A percentile compares a stretch with the other conserved stretches of the same genome.
phyloP scores from a whole-genome alignment of 2,113 vertebrate genomes.

The Ardeotis arabs region DNA sequence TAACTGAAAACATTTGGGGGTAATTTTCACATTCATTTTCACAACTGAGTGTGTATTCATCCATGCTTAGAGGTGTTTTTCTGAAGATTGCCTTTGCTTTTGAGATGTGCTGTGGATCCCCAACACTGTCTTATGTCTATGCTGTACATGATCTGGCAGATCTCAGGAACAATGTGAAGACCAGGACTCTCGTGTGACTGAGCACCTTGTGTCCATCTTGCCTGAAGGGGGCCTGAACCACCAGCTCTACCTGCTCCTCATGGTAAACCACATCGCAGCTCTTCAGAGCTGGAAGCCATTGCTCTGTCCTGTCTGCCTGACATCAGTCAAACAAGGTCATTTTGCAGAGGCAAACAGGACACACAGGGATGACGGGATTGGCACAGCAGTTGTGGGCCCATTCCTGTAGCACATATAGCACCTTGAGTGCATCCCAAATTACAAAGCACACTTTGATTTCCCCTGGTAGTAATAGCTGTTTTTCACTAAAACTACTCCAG shows the following conservation, averaged over 20 bases:
- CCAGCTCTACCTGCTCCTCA: background rate
- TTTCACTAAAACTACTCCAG: background rate
- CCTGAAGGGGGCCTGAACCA: background rate
- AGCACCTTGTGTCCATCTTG: background rate
- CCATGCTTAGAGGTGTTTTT: background rate
- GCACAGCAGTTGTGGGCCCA: background rate
- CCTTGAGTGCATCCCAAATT: background rate
- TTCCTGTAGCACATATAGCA: background rate
- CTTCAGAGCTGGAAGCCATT: background rate
- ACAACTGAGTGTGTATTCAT: background rate
- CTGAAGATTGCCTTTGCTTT: background rate
- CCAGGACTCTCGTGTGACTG: background rate
- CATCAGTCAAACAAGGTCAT: fast-evolving
- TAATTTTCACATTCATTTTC: background rate
- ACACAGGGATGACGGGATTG: background rate
- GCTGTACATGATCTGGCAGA: background rate
- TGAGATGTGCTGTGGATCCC: background rate
- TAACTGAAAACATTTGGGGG: background rate
- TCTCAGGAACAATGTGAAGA: background rate
- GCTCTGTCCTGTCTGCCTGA: background rate
- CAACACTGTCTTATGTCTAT: background rate
- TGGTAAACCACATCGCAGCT: background rate
- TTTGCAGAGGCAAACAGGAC: background rate
- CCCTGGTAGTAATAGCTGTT: background rate
- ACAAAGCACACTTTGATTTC: background rate